Percentiles rank a stretch among this genome's conserved stretches.
These are phyloP conservation scores for Myocastor coypus DNA, from an alignment of 2,113 vertebrate species.

Conservation along the genomic window DNA sequence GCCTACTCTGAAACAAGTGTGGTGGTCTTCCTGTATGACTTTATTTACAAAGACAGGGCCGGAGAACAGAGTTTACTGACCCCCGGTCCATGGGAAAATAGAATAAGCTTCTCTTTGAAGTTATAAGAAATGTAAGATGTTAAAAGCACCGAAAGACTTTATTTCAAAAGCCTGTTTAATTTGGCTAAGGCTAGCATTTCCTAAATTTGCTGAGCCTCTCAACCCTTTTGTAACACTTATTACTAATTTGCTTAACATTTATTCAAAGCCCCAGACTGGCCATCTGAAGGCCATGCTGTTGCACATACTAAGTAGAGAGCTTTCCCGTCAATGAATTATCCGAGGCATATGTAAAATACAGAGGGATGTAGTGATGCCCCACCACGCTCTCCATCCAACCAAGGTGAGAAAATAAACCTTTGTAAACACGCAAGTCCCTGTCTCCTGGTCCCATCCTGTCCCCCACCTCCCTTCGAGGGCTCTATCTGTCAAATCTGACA, in stretches of 20 bases:
- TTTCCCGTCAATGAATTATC: neutral
- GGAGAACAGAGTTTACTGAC: neutral
- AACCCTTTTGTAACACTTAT: neutral
- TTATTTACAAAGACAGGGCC: neutral
- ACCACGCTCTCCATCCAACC: neutral
- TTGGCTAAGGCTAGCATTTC: conserved; percentile 44
- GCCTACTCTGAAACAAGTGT: neutral
- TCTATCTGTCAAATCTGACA: neutral
- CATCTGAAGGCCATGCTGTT: neutral
- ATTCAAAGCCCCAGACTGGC: neutral
- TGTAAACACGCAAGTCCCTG: neutral
- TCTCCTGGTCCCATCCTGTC: neutral
- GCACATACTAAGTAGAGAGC: neutral
- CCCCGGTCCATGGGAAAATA: neutral
- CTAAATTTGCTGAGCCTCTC: conserved; percentile 25
- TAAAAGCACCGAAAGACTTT: neutral
- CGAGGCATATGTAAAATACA: neutral
- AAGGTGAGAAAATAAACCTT: neutral
- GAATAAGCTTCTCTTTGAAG: neutral
- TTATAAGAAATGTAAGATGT: neutral
- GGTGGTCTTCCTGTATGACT: neutral
- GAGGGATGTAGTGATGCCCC: neutral
- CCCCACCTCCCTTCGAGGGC: neutral
- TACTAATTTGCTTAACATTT: neutral
- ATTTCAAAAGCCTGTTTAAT: neutral